A percentile compares a stretch with the other conserved stretches of the same genome.
Evolutionary conservation across 2,888 invertebrate species (phyloP).

Genomic region (Agrochola litura): DNA sequence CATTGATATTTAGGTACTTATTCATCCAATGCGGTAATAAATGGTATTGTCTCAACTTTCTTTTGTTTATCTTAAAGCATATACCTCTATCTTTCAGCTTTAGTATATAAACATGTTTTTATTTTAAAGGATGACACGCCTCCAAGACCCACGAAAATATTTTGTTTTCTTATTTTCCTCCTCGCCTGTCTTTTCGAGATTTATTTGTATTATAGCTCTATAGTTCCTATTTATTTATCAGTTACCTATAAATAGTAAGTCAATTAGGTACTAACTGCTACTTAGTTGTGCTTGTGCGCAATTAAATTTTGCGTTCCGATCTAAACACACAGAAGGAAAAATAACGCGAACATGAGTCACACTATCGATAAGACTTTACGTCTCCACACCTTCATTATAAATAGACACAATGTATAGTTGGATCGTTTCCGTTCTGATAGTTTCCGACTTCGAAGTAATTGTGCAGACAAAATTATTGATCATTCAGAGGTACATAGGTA

Average conservation of each 20-base stretch:
- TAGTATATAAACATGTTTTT: conserved; percentile 34
- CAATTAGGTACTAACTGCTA: background rate
- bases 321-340: conserved; percentile 37
- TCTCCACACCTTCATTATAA: conserved; percentile 12
- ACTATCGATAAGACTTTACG: conserved; percentile 36
- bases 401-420: conserved; percentile 4
- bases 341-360: conserved; percentile 42
- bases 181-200: background rate
- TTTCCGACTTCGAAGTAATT: conserved; percentile 21
- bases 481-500: conserved; percentile 1
- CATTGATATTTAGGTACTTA: conserved; percentile 20
- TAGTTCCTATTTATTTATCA: background rate
- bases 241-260: background rate
- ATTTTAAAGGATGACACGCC: conserved; percentile 34
- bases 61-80: conserved; percentile 13
- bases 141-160: conserved; percentile 9
- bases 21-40: conserved; percentile 8
- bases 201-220: too few species aligned
- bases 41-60: background rate
- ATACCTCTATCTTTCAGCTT: too few species aligned
- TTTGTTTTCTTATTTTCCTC: background rate
- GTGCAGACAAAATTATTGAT: conserved; percentile 54
- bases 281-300: conserved; percentile 25
- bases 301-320: conserved; percentile 17
- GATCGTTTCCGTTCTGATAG: conserved; percentile 30